A percentile compares a stretch with the other conserved stretches of the same genome.
Conservation (phyloP, 2,113 vertebrate genomes). For the Urocynchramus pylzowi region DNA sequence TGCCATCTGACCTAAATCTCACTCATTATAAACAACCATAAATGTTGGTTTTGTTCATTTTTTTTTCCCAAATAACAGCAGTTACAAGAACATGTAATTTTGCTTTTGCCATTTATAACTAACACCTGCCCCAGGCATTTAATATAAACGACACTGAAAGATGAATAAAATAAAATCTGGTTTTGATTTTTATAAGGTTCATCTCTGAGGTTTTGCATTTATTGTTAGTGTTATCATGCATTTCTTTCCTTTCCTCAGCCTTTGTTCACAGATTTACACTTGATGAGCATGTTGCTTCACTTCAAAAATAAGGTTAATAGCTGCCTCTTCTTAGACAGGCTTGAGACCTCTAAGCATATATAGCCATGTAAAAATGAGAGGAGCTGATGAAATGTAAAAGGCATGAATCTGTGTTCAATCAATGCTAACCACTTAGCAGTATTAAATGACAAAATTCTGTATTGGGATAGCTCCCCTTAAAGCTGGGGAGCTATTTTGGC, state of each 20-base stretch:
- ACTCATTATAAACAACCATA: background rate
- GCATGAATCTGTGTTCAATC: background rate
- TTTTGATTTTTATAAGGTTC: background rate
- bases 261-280: background rate
- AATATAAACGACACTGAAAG: background rate
- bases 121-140: background rate
- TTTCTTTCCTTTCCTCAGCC: background rate
- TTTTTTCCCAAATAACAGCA: background rate
- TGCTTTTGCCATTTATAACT: background rate
- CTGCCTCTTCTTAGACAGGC: background rate
- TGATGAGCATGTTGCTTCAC: background rate
- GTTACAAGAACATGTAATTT: conserved; percentile 1
- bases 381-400: background rate
- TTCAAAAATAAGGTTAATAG: background rate
- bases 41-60: background rate
- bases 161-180: background rate
- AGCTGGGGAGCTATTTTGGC: background rate
- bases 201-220: background rate
- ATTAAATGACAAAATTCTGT: background rate
- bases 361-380: background rate
- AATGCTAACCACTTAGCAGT: background rate
- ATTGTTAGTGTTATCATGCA: background rate
- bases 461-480: background rate
- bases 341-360: background rate
- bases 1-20: background rate